These are phyloP conservation scores for Ranitomeya variabilis DNA, from an alignment of 2,113 vertebrate genomes.

Conservation along the genomic window DNA sequence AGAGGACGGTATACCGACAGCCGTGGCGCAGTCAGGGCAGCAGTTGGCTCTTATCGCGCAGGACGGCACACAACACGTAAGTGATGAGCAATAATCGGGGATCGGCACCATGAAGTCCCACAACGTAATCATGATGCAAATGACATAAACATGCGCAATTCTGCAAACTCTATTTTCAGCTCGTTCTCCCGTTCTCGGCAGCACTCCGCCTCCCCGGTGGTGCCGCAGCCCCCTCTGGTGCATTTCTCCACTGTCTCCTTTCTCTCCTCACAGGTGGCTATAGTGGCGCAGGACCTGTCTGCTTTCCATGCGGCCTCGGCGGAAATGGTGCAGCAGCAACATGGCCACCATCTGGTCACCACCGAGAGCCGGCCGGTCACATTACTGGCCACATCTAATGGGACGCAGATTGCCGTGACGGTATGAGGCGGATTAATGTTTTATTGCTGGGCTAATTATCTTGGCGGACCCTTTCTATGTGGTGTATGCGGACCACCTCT, in stretches of 20 bases:
- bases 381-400: slow-evolving; percentile 94
- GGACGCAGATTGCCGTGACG: slow-evolving; percentile 98
- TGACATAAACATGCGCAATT: too few relatives aligned
- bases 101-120: too few relatives aligned
- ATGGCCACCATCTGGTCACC: slow-evolving; percentile 82
- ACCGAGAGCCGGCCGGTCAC: slow-evolving; percentile 88
- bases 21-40: slow-evolving; percentile 84
- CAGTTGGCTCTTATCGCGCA: slow-evolving; percentile 95
- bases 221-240: too few relatives aligned
- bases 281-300: slow-evolving; percentile 94
- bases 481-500: too few relatives aligned
- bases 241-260: too few relatives aligned
- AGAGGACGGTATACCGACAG: slow-evolving; percentile 88
- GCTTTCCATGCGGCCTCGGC: slow-evolving; percentile 89
- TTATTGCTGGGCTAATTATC: too few relatives aligned
- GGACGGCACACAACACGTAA: slow-evolving; percentile 93
- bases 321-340: slow-evolving; percentile 85
- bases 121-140: too few relatives aligned
- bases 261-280: slow-evolving; percentile 82
- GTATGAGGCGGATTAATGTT: slow-evolving; percentile 66
- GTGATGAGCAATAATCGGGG: neutral
- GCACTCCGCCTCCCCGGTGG: too few relatives aligned
- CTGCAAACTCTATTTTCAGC: too few relatives aligned
- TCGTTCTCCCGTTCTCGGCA: too few relatives aligned
- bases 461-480: too few relatives aligned